Evolutionary conservation across 2,797 vertebrate genomes (phyloP).

Genomic region (Muraenolepis orangiensis): DNA sequence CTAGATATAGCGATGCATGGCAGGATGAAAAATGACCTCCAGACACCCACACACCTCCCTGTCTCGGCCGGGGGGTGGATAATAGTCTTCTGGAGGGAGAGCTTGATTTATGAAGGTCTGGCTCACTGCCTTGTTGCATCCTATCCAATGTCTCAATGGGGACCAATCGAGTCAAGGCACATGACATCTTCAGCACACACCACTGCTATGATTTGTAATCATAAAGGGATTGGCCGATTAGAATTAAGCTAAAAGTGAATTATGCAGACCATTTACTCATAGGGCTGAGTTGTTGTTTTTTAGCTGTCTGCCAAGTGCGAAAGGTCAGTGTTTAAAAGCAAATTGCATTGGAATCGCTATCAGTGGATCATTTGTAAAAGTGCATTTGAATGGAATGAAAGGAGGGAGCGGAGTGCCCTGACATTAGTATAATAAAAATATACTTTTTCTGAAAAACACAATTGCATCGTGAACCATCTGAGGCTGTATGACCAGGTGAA

Average conservation of each 20-base stretch:
- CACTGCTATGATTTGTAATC: not conserved
- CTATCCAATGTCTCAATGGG: slow-evolving; percentile 35
- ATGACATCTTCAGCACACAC: not conserved
- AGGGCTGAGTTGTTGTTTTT: not conserved
- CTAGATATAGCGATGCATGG: slow-evolving; percentile 36
- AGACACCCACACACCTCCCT: slow-evolving; percentile 27
- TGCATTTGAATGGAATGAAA: not conserved
- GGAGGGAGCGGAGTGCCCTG: not conserved
- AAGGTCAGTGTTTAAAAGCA: not conserved
- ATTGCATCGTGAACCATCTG: not conserved
- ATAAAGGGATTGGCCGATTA: not conserved
- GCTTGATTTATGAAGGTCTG: slow-evolving; percentile 52
- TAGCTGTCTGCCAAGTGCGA: not conserved
- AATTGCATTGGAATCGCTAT: not conserved
- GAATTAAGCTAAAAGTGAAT: not conserved
- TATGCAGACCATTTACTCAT: not conserved
- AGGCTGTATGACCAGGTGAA: not conserved
- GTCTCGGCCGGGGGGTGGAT: slow-evolving; percentile 19
- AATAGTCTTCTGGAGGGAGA: slow-evolving; percentile 26
- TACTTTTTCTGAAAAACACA: not conserved
- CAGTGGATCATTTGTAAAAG: not conserved
- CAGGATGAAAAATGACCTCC: slow-evolving; percentile 47
- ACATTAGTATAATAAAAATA: not conserved
- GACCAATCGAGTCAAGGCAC: slow-evolving; percentile 10
- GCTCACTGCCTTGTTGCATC: slow-evolving; percentile 28